Base-by-base conservation (phyloP, 2,113 vertebrate genomes). In the Melozone crissalis region DNA sequence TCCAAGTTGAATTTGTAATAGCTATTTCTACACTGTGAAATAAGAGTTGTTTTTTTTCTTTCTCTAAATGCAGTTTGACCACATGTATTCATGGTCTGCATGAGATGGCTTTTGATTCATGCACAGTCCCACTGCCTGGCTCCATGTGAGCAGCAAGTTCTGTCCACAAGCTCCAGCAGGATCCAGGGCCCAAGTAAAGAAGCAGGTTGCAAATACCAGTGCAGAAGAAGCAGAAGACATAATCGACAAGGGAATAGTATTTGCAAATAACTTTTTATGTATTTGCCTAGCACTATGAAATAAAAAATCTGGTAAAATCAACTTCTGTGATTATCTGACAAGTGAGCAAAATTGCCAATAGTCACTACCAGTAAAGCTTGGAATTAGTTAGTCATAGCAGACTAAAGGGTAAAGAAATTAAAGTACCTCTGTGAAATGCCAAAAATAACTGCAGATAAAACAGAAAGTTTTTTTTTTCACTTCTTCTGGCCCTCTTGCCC, bases 391-490 rank as follows among this genome's bases (percentile, higher is more conserved):
- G 90, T 96, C 95, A 96, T 82, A 94, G 83, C 76, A 87, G 93
- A 54, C 88, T 82, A 81, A 89, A 89, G 88, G 76, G 61, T 77
- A 49, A 92, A 94, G 91, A 90, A 84, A 94, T 89, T 90, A 58
- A 89, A 94, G 69, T 66, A 90, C 90, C 41, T 59, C 76, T 81
- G 81, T 22, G 66, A 90, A 92, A 95, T 79, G 93, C 95, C 96
- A 95, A 94, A 96, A 96, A 89, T 95, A 96, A 96, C 95, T 94
- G 79, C 73, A 92, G 95, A 93, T 94, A 96, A 97, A 96, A 83
- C 14, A 75, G 82, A 91, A 92, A 79, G 44, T 39, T 87, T 82
- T 28, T 54, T 92, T 93, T 91, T 88, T 57, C n/a, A 3, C 44
- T 90, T 93, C 72, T 72, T 86, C 90, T 96, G 92, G 95, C 88